A percentile compares a stretch with the other conserved stretches of the same genome.
These are phyloP conservation scores for Tragelaphus oryx DNA, from an alignment of 2,797 vertebrate species.

Conservation along the genomic window DNA sequence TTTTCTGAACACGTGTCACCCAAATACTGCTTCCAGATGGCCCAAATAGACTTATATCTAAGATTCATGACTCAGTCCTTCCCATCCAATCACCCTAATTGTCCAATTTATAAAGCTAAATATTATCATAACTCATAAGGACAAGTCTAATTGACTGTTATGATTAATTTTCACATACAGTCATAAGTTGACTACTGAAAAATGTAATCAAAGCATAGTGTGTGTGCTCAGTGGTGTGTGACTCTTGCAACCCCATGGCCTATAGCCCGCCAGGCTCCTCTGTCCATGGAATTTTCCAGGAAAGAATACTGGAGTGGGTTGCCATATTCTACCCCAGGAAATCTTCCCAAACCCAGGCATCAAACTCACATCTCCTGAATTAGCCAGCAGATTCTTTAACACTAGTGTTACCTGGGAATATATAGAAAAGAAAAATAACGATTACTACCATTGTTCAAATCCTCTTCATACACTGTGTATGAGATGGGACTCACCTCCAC, in stretches of 20 bases:
- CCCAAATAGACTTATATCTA: background rate
- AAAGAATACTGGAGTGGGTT: background rate
- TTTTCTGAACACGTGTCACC: background rate
- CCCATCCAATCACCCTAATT: background rate
- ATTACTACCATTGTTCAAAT: background rate
- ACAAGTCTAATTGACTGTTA: background rate
- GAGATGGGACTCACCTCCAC: background rate
- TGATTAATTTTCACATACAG: background rate
- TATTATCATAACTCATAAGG: background rate
- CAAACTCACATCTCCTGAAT: fast-evolving
- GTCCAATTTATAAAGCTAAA: background rate
- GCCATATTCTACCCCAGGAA: background rate
- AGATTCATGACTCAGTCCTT: background rate
- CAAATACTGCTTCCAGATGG: background rate
- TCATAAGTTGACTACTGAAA: background rate
- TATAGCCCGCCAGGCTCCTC: background rate
- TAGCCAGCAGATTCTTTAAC: background rate
- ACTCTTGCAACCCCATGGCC: background rate
- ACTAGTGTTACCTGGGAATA: background rate
- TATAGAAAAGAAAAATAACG: background rate
- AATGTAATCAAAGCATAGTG: background rate
- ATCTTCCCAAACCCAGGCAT: background rate
- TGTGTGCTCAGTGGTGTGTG: background rate
- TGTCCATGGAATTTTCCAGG: background rate
- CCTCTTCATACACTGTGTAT: background rate